Conservation (phyloP, 1,140 invertebrate genomes). For the Drosophila sechellia region DNA sequence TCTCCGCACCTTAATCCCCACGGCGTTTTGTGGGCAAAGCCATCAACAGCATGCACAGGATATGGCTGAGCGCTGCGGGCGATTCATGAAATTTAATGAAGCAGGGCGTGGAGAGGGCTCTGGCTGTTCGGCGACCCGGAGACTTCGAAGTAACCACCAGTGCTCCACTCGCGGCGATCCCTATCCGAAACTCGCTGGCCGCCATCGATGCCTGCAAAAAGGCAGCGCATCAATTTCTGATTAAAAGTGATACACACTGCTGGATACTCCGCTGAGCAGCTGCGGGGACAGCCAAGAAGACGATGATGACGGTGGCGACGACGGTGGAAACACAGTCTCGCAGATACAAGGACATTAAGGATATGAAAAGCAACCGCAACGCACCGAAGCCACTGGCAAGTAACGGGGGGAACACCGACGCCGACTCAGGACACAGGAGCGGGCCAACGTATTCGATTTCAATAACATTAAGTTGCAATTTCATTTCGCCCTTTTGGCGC, state of each 20-base stretch:
- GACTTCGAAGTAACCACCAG: conserved; percentile 1
- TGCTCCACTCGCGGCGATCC: conserved; percentile 21
- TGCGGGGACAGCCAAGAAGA: conserved; percentile 12
- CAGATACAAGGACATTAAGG: conserved; percentile 42
- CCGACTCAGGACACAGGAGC: neutral
- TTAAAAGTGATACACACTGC: conserved; percentile 61
- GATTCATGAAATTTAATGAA: conserved; percentile 83
- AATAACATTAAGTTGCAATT: conserved; percentile 80
- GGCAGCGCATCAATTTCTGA: conserved; percentile 65
- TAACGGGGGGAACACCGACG: conserved; percentile 4
- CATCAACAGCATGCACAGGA: conserved; percentile 78
- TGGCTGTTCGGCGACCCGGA: neutral
- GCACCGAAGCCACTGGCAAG: conserved; percentile 30
- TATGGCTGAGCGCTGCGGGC: conserved; percentile 71
- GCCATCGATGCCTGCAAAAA: conserved; percentile 17
- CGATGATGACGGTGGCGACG: neutral
- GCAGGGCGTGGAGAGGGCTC: conserved; percentile 44
- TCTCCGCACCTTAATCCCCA: neutral
- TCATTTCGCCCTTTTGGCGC: conserved; percentile 55
- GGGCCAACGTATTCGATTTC: conserved; percentile 66
- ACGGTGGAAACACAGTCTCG: conserved; percentile 14
- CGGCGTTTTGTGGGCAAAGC: conserved; percentile 59
- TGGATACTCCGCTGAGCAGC: conserved; percentile 30
- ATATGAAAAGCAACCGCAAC: conserved; percentile 50
- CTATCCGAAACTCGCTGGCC: neutral